Conservation (phyloP, 2,888 invertebrate genomes). For the Athetis lepigone region DNA sequence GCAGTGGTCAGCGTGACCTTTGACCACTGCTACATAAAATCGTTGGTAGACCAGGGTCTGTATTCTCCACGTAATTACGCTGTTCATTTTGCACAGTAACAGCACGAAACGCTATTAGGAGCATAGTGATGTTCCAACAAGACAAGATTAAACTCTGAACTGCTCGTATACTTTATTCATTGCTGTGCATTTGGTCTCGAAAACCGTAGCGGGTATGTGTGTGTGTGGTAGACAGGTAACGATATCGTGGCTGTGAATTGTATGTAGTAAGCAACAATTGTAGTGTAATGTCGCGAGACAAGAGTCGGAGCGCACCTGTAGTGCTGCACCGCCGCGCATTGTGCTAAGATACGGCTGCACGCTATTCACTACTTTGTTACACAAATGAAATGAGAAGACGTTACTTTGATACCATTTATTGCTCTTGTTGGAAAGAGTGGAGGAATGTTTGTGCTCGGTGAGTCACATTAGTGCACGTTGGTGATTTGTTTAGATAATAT, state of each 20-base stretch:
- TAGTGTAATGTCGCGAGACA: slow-evolving; percentile 71
- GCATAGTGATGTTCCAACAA: slow-evolving; percentile 49
- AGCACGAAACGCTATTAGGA: slow-evolving; percentile 46
- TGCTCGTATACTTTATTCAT: slow-evolving; percentile 69
- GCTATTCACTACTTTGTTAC: slow-evolving; percentile 60
- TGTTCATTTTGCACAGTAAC: slow-evolving; percentile 33
- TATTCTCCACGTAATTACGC: slow-evolving; percentile 34
- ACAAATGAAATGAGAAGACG: slow-evolving; percentile 55
- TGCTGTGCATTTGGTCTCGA: slow-evolving; percentile 52
- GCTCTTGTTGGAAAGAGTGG: slow-evolving; percentile 36
- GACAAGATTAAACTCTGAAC: slow-evolving; percentile 67
- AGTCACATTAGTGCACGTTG: neutral
- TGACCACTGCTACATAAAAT: slow-evolving; percentile 13
- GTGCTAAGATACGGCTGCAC: slow-evolving; percentile 52
- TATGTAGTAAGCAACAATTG: slow-evolving; percentile 68
- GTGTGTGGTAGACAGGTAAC: slow-evolving; percentile 53
- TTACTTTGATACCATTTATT: slow-evolving; percentile 56
- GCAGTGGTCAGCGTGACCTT: slow-evolving; percentile 10
- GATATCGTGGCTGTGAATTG: slow-evolving; percentile 63
- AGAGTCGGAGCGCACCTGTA: slow-evolving; percentile 67
- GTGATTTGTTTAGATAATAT: slow-evolving; percentile 7
- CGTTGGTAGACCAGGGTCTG: neutral
- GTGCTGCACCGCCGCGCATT: slow-evolving; percentile 40
- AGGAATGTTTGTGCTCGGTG: slow-evolving; percentile 21
- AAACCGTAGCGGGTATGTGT: slow-evolving; percentile 54